Conservation (phyloP, 2,888 invertebrate genomes). For the Nomada ruficornis region DNA sequence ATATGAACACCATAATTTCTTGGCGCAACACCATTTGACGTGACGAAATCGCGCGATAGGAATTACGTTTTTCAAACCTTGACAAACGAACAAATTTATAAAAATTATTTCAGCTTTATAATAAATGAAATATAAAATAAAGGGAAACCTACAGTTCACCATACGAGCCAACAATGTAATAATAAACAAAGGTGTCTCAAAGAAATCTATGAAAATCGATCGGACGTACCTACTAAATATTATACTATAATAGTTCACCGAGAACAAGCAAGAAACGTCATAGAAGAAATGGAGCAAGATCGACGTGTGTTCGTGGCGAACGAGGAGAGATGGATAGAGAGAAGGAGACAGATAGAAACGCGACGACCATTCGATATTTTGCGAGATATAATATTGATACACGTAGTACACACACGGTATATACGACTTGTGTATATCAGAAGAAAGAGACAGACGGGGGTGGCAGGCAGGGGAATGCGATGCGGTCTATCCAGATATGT, state of each 20-base stretch:
- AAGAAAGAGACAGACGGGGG: conserved; percentile 56
- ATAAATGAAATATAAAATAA: no score
- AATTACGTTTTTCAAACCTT: no score
- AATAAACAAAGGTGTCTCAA: background rate
- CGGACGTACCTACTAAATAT: background rate
- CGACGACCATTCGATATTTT: conserved; percentile 71
- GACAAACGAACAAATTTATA: background rate
- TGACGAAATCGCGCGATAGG: no score
- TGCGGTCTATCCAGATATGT: conserved; percentile 76
- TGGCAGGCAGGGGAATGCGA: conserved; percentile 67
- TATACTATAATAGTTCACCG: conserved; percentile 6
- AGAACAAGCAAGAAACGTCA: conserved; percentile 25
- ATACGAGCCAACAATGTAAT: no score
- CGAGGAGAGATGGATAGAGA: conserved; percentile 46
- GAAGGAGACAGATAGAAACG: conserved; percentile 48
- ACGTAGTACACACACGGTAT: conserved; percentile 54
- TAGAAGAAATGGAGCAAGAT: conserved; percentile 14
- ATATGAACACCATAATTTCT: background rate
- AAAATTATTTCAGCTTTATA: background rate
- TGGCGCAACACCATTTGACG: background rate
- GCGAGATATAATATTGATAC: conserved; percentile 77
- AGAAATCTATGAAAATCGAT: conserved; percentile 25
- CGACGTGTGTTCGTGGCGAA: conserved; percentile 33
- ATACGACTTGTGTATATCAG: conserved; percentile 37
- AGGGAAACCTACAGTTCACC: no score